Evolutionary conservation across 2,113 vertebrate species (phyloP), one percentile per base, ranked within the genome.

Genomic region (Lepisosteus osseus): DNA sequence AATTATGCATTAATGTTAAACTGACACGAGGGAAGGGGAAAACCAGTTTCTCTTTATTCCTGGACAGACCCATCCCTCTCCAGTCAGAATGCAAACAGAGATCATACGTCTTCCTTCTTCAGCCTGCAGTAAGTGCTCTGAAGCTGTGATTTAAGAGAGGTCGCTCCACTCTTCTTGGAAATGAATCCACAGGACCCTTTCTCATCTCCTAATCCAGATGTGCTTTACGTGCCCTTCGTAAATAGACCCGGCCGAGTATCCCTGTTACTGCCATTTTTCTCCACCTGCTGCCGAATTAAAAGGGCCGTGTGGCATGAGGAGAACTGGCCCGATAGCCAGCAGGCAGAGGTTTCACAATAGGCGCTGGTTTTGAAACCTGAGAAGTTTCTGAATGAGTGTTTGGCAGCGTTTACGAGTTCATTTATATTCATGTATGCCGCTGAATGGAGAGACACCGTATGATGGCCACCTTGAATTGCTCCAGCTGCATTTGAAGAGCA

Each of bases 301-400:
- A 65, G 14, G 44, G 41, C 62, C 44, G 2, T 63, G 14, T 43
- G 29, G 40, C 62, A 3, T 65, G 8, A 65, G 0, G 62, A 65
- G 62, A 42, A 29, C 41, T 9, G 29, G 40, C 17, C 8, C 1
- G 7, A 43, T 8, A 13, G 41, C 29, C 62, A 43, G 14, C 44
- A 14, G 14, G 62, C 43, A 47, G 41, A n/a, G 64, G 9, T 42
- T n/a, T 17, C 4, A 47, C 12, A 66, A 66, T 41, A 66, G 40
- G 45, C 14, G 64, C 43, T 4, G 42, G 29, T 15, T 6, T 12
- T 44, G 64, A 66, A 66, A 66, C 64, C n/a, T 14, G 42, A 66
- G 64, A 66, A 66, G 40, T 66, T 14, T 66, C 43, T 66, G 64
- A 7, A 14, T 12, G 64, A 66, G 42, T 44, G 64, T 65, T 29